These are phyloP conservation scores for Drosophila setosimentum DNA, from an alignment of 2,888 invertebrate genomes.

Conservation along the genomic window DNA sequence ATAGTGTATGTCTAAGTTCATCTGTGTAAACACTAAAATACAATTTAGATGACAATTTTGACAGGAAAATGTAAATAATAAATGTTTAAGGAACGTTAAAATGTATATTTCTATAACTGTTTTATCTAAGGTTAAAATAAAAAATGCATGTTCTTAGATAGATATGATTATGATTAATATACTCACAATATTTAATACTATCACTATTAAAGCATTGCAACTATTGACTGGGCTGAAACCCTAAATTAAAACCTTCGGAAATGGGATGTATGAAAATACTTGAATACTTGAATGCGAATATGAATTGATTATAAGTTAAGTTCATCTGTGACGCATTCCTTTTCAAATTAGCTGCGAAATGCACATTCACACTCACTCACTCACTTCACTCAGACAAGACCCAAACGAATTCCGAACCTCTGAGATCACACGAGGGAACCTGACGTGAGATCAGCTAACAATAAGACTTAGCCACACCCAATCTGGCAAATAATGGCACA, in stretches of 20 bases:
- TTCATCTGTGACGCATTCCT: constrained; percentile 10
- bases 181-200: background rate
- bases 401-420: constrained; percentile 37
- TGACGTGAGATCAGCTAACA: constrained; percentile 51
- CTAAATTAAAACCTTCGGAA: background rate
- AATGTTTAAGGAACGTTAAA: background rate
- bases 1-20: background rate
- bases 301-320: constrained; percentile 12
- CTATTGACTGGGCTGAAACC: background rate
- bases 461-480: constrained; percentile 64
- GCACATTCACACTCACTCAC: background rate
- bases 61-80: background rate
- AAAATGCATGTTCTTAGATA: background rate
- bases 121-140: background rate
- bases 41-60: background rate
- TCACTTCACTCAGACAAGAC: constrained; percentile 9
- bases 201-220: background rate
- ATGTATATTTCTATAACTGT: background rate
- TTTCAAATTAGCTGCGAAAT: constrained; percentile 28
- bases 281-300: background rate
- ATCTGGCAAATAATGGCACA: constrained; percentile 59
- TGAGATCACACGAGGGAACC: constrained; percentile 44
- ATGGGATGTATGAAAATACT: background rate
- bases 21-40: background rate
- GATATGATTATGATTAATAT: background rate